Evolutionary conservation across 1,140 invertebrate species (phyloP).

Genomic region (Drosophila kohkoa): DNA sequence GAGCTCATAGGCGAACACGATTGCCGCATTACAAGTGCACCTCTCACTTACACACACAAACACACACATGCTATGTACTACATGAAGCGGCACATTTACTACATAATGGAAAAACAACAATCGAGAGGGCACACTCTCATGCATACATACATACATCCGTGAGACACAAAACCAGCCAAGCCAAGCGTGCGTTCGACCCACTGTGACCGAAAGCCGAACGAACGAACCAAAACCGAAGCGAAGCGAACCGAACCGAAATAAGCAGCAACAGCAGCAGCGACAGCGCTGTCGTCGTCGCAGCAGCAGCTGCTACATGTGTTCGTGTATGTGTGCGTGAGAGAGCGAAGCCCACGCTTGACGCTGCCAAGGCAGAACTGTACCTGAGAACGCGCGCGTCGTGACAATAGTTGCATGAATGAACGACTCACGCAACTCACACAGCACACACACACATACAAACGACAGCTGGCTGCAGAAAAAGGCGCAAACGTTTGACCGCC

Average conservation of each 20-base stretch:
- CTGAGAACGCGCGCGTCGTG: slow-evolving; percentile 67
- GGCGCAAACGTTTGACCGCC: slow-evolving; percentile 61
- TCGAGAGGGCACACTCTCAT: slow-evolving; percentile 21
- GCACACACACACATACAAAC: slow-evolving; percentile 29
- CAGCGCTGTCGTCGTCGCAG: slow-evolving; percentile 13
- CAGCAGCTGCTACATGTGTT: slow-evolving; percentile 33
- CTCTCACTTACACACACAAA: slow-evolving; percentile 46
- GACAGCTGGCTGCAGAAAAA: slow-evolving; percentile 72
- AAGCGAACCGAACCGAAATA: slow-evolving; percentile 26
- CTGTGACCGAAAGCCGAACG: slow-evolving; percentile 49
- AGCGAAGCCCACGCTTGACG: slow-evolving; percentile 22
- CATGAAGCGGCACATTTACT: slow-evolving; percentile 67
- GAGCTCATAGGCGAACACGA: slow-evolving; percentile 23
- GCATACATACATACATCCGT: slow-evolving; percentile 47
- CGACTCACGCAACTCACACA: slow-evolving; percentile 49
- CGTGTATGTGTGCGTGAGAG: slow-evolving; percentile 7
- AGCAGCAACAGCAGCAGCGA: slow-evolving; percentile 17
- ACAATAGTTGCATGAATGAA: slow-evolving; percentile 75
- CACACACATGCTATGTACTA: slow-evolving; percentile 28
- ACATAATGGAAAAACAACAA: slow-evolving; percentile 74
- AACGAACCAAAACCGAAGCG: slow-evolving; percentile 38
- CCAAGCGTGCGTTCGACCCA: slow-evolving; percentile 73
- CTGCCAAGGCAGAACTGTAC: slow-evolving; percentile 67
- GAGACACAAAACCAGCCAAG: slow-evolving; percentile 67
- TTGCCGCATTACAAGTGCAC: slow-evolving; percentile 75